These are phyloP conservation scores for Leptura quadrifasciata DNA, from an alignment of 2,888 invertebrate genomes.

Conservation along the genomic window DNA sequence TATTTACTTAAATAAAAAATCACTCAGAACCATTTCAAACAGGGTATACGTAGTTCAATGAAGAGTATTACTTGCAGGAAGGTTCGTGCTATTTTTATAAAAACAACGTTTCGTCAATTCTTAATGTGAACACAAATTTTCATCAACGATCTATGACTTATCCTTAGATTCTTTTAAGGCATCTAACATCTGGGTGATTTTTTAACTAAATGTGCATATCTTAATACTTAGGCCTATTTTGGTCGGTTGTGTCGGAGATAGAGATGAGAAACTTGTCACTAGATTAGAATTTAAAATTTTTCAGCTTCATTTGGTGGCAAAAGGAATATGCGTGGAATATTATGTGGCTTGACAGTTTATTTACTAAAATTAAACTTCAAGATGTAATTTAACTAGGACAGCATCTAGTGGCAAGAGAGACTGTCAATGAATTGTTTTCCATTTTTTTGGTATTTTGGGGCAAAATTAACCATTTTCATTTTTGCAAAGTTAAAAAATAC, in stretches of 20 bases:
- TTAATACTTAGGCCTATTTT: constrained; percentile 33
- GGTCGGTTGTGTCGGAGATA: constrained; percentile 28
- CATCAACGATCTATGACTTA: background rate
- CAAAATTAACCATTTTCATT: too few species aligned
- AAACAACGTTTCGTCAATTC: constrained; percentile 21
- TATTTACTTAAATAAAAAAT: constrained; percentile 24
- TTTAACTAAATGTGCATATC: constrained; percentile 40
- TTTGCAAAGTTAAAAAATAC: too few species aligned
- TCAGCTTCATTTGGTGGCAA: constrained; percentile 12
- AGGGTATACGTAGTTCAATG: constrained; percentile 22
- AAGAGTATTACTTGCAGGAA: background rate
- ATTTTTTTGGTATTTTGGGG: too few species aligned
- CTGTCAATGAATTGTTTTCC: too few species aligned
- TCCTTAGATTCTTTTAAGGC: background rate
- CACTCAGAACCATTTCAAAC: constrained; percentile 28
- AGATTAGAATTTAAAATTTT: constrained; percentile 16
- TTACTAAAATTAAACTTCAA: too few species aligned
- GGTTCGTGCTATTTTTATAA: background rate
- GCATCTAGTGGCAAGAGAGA: too few species aligned
- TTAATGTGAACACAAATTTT: background rate
- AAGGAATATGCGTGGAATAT: background rate
- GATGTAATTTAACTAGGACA: too few species aligned
- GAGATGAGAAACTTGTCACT: constrained; percentile 31
- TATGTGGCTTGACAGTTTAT: too few species aligned
- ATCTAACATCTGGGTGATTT: constrained; percentile 35